Conservation (phyloP, 2,888 invertebrate species). For the Ditula angustiorana region DNA sequence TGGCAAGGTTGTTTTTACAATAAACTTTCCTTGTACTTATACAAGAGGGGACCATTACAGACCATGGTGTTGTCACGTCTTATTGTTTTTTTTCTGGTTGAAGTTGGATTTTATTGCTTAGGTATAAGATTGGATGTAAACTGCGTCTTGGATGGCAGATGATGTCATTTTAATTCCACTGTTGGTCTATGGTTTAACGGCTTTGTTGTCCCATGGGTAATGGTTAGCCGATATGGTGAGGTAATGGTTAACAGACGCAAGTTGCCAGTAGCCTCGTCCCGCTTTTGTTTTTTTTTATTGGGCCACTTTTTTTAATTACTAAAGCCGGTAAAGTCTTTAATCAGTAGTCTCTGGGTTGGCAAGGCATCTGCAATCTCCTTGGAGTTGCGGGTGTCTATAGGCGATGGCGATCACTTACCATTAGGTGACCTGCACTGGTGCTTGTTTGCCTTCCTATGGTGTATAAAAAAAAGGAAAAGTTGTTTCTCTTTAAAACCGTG, state of each 20-base stretch:
- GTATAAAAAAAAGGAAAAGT: too few species aligned
- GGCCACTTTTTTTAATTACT: too few species aligned
- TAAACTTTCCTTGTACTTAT: background rate
- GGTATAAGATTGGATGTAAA: background rate
- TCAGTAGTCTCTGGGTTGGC: too few species aligned
- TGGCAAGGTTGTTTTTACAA: slow-evolving; percentile 5
- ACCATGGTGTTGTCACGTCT: slow-evolving; percentile 33
- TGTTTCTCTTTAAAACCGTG: background rate
- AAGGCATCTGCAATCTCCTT: too few species aligned
- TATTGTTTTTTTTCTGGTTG: background rate
- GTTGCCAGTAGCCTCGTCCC: too few species aligned
- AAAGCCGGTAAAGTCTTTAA: too few species aligned
- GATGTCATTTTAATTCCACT: slow-evolving; percentile 55
- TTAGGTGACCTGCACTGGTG: too few species aligned
- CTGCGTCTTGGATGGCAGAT: slow-evolving; percentile 18
- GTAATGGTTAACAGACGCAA: too few species aligned
- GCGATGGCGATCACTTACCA: too few species aligned
- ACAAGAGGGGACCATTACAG: slow-evolving; percentile 21
- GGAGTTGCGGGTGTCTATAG: too few species aligned
- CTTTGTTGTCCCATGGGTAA: slow-evolving; percentile 23
- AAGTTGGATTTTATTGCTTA: background rate
- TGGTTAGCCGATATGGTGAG: slow-evolving; percentile 12
- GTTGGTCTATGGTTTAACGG: slow-evolving; percentile 44
- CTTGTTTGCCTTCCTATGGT: too few species aligned
- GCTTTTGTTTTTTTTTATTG: too few species aligned